Percentiles rank a stretch among this genome's conserved stretches.
Evolutionary conservation across 2,797 vertebrate species (phyloP).

Genomic region (Schizopygopsis pylzovi): DNA sequence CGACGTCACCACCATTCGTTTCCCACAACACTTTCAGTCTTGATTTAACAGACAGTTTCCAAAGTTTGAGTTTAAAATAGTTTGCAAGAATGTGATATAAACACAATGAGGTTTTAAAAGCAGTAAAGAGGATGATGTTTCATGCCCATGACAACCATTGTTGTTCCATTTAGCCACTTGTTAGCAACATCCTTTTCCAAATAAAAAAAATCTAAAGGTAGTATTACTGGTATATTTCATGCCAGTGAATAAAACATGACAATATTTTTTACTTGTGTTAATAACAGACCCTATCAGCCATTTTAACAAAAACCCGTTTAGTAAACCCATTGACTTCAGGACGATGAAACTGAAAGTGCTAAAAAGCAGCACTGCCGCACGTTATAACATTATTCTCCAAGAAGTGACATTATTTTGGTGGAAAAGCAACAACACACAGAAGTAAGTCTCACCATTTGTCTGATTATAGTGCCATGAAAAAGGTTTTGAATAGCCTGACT

Average conservation of each 20-base stretch:
- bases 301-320: not conserved
- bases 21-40: not conserved
- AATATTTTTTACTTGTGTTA: not conserved
- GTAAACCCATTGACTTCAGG: not conserved
- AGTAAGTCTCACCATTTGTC: not conserved
- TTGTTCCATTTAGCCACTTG: not conserved
- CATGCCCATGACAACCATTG: not conserved
- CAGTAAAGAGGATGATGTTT: not conserved
- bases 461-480: not conserved
- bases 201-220: not conserved
- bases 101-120: not conserved
- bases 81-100: not conserved
- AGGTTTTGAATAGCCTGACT: not conserved
- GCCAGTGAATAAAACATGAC: not conserved
- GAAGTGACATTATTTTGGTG: not conserved
- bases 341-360: not conserved
- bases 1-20: not conserved
- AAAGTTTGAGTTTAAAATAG: not conserved
- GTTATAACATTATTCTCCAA: not conserved
- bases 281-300: not conserved
- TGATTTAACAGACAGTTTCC: not conserved
- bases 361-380: not conserved
- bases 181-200: not conserved
- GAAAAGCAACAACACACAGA: not conserved
- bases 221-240: not conserved